Percentiles rank a stretch among this genome's conserved stretches.
phyloP scores from a whole-genome alignment of 2,797 vertebrate species.

The Ateles fusciceps region DNA sequence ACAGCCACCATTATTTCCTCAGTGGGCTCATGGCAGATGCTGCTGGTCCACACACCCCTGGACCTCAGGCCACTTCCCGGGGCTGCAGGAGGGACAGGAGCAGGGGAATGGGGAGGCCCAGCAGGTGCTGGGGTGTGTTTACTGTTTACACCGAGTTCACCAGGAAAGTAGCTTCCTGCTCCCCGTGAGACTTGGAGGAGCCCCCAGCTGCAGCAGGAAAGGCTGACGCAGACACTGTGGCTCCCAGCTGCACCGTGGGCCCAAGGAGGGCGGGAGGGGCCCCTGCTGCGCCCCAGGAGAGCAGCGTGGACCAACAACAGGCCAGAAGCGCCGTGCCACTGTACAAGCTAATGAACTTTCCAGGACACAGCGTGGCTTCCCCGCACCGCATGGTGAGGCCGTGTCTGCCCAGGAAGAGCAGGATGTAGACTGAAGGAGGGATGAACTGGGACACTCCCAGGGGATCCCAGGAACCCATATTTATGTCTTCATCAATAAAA shows the following conservation, averaged over 20 bases:
- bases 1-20: neutral
- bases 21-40: neutral
- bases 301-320: accelerated
- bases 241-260: neutral
- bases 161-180: conserved; percentile 32
- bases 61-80: neutral
- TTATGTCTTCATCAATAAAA: neutral
- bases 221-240: neutral
- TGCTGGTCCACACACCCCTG: accelerated
- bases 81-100: neutral
- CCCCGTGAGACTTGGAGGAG: accelerated
- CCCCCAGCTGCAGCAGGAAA: neutral
- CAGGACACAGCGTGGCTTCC: neutral
- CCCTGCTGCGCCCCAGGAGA: neutral
- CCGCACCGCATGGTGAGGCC: accelerated
- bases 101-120: accelerated
- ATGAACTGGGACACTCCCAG: accelerated
- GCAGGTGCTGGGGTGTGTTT: neutral
- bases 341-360: accelerated
- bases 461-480: accelerated
- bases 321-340: accelerated
- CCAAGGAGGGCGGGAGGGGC: neutral
- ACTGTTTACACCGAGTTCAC: accelerated
- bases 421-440: neutral
- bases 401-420: accelerated